Evolutionary conservation across 2,113 vertebrate genomes (phyloP).

Genomic region (Pantherophis guttatus): DNA sequence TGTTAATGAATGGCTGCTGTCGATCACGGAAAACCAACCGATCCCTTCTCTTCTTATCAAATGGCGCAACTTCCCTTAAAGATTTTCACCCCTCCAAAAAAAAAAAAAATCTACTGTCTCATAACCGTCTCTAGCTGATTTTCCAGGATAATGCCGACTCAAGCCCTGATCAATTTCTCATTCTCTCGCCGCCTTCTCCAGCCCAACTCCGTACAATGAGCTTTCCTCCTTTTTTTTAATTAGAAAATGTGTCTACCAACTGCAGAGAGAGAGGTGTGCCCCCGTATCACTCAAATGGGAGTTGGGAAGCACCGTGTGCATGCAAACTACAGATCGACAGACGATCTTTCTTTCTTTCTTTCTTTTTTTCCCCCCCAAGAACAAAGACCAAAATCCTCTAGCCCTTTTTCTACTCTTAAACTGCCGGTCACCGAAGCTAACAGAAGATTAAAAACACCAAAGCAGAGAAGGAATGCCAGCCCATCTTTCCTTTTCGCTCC

Average conservation of each 20-base stretch:
- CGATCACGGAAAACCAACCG: not conserved
- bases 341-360: not conserved
- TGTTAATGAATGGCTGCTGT: not conserved
- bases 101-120: not conserved
- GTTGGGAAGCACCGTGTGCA: slow-evolving; percentile 44
- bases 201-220: not conserved
- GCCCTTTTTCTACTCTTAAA: not conserved
- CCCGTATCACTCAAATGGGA: slow-evolving; percentile 29
- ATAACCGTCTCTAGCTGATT: not conserved
- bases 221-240: slow-evolving; percentile 57
- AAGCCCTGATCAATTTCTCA: rapidly evolving
- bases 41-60: not conserved
- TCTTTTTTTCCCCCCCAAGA: too few species aligned
- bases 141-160: not conserved
- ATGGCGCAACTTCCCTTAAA: slow-evolving; percentile 10
- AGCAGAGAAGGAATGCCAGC: not conserved
- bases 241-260: slow-evolving; percentile 43
- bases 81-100: not conserved
- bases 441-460: not conserved
- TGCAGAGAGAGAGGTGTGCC: not conserved
- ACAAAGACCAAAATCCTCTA: not conserved
- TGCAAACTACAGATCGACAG: not conserved
- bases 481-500: not conserved
- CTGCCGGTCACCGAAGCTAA: not conserved
- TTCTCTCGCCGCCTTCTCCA: not conserved